These are phyloP conservation scores for Lasioglossum baleicum DNA, from an alignment of 1,140 invertebrate species.

Conservation along the genomic window DNA sequence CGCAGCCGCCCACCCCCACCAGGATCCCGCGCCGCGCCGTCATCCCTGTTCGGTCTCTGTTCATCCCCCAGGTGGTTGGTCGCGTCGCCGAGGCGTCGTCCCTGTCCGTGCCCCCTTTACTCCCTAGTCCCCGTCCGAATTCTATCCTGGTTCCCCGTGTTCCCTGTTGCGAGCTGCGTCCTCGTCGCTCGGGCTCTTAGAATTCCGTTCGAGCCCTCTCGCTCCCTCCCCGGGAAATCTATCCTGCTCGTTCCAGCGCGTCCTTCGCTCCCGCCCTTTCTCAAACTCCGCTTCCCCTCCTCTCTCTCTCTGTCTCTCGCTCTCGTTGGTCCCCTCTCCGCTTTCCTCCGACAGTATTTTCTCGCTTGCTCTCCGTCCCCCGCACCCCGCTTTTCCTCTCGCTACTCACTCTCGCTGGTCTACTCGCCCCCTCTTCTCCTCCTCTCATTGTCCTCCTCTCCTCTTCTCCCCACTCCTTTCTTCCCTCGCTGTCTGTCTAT, in stretches of 20 bases:
- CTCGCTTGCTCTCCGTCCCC: not conserved
- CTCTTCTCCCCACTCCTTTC: not conserved
- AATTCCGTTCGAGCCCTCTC: slow-evolving; percentile 13
- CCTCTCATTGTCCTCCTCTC: not conserved
- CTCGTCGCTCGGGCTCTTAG: slow-evolving; percentile 18
- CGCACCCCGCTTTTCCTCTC: not conserved
- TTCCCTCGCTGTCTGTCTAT: not conserved
- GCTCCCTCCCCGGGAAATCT: slow-evolving; percentile 5
- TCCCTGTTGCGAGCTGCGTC: not conserved
- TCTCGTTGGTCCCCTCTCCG: not conserved
- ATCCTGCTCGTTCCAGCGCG: slow-evolving; percentile 32
- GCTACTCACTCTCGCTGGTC: not conserved
- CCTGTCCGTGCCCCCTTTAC: not conserved
- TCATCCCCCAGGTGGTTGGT: not conserved
- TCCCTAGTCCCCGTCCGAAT: not conserved
- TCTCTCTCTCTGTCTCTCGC: not conserved
- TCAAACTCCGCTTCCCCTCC: not conserved
- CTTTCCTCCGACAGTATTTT: not conserved
- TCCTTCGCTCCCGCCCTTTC: slow-evolving; percentile 22
- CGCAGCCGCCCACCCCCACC: not conserved
- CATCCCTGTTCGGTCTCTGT: not conserved
- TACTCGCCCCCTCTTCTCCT: not conserved
- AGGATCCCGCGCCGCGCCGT: too few species aligned
- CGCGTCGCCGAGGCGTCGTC: not conserved
- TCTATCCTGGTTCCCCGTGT: not conserved